Conservation (phyloP, 2,113 vertebrate species). For the Thunnus maccoyii region DNA sequence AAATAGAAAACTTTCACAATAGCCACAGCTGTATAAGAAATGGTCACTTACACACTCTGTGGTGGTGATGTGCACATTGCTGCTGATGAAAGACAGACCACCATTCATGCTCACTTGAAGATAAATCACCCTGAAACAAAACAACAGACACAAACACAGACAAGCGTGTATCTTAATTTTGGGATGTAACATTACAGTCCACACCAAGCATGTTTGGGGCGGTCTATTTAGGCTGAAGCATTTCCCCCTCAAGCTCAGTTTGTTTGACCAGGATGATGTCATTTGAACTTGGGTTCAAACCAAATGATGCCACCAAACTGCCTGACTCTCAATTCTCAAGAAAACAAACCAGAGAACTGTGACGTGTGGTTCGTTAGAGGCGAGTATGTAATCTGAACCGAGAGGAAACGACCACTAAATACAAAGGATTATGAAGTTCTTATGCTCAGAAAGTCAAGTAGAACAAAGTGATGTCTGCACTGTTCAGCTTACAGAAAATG, state of each 20-base stretch:
- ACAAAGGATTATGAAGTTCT: background rate
- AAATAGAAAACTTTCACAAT: background rate
- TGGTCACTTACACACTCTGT: constrained; percentile 89
- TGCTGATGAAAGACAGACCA: constrained; percentile 92
- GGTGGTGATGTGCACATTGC: constrained; percentile 91
- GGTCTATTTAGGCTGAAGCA: constrained; percentile 20
- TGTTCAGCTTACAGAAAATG: background rate
- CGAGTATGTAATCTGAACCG: constrained; percentile 27
- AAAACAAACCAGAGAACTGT: background rate
- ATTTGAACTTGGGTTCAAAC: constrained; percentile 40
- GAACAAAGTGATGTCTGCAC: background rate
- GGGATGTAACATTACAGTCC: constrained; percentile 1
- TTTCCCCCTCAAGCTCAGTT: background rate
- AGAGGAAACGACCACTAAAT: constrained; percentile 24
- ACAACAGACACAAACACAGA: constrained; percentile 38
- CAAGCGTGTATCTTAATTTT: background rate
- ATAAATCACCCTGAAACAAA: constrained; percentile 90
- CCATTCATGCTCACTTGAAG: constrained; percentile 95
- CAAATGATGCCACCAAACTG: constrained; percentile 7
- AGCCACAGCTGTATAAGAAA: background rate
- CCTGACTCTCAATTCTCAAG: background rate
- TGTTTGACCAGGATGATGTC: constrained; percentile 40
- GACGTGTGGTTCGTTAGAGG: constrained; percentile 11
- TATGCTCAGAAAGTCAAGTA: no score
- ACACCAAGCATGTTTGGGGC: background rate